Evolutionary conservation across 1,140 invertebrate genomes (phyloP).

Genomic region (Linepithema humile): DNA sequence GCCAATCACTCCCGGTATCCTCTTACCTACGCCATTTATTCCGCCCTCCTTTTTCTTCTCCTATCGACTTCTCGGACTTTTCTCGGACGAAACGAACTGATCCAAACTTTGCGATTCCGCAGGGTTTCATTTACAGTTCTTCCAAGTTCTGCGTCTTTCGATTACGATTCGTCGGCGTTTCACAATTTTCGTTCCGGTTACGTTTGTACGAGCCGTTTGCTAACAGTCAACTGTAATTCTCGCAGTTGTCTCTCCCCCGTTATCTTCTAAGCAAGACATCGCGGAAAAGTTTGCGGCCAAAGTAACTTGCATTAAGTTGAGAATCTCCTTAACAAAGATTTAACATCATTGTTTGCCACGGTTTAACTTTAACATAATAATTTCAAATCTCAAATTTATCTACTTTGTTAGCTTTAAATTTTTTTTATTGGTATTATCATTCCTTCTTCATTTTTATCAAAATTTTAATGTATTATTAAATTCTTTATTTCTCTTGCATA

Average conservation of each 20-base stretch:
- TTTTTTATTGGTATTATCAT: background rate
- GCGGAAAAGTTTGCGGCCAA: slow-evolving; percentile 8
- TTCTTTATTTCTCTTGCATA: background rate
- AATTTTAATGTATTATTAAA: background rate
- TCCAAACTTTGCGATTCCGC: slow-evolving; percentile 46
- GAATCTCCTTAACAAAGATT: background rate
- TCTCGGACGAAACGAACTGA: slow-evolving; percentile 39
- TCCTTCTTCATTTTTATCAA: background rate
- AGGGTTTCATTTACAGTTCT: slow-evolving; percentile 58
- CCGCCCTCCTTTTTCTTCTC: background rate
- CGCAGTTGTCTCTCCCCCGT: background rate
- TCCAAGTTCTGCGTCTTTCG: slow-evolving; percentile 48
- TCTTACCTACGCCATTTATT: slow-evolving; percentile 29
- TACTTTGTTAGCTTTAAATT: background rate
- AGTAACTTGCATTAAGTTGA: background rate
- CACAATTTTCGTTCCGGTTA: background rate
- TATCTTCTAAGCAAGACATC: background rate
- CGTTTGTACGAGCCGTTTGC: slow-evolving; percentile 26
- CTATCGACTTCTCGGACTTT: slow-evolving; percentile 33
- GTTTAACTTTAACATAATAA: background rate
- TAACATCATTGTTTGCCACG: background rate
- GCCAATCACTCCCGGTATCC: slow-evolving; percentile 24
- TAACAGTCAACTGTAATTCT: slow-evolving; percentile 26
- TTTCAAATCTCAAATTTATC: background rate
- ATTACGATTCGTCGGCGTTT: slow-evolving; percentile 40